phyloP scores from a whole-genome alignment of 2,888 invertebrate species.

The Stratiomys singularior region DNA sequence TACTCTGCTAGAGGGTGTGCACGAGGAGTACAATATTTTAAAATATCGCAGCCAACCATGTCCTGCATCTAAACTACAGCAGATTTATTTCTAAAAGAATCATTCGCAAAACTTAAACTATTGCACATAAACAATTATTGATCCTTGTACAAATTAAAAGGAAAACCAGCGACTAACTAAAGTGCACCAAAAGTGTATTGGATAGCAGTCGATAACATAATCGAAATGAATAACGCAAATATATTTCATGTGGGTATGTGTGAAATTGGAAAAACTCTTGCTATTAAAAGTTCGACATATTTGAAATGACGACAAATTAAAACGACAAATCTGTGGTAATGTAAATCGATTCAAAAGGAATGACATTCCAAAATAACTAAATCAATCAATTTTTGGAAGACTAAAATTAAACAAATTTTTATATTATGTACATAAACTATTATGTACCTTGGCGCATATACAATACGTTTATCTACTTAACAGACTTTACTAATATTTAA shows the following conservation, averaged over 20 bases:
- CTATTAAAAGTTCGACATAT: background rate
- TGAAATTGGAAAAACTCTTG: background rate
- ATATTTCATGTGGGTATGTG: background rate
- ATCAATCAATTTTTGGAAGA: constrained; percentile 19
- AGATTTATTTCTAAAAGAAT: constrained; percentile 23
- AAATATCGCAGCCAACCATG: background rate
- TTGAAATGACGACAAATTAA: constrained; percentile 10
- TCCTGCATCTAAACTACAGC: constrained; percentile 5
- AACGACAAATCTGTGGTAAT: constrained; percentile 27
- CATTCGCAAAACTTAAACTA: constrained; percentile 43
- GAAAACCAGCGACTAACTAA: constrained; percentile 35
- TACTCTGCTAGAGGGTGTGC: background rate
- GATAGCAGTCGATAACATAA: background rate
- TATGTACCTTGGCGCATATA: constrained; percentile 37
- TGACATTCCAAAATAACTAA: constrained; percentile 40
- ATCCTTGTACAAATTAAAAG: constrained; percentile 29
- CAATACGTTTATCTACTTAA: constrained; percentile 32
- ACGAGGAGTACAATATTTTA: background rate
- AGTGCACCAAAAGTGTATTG: constrained; percentile 20
- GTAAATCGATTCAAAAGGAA: constrained; percentile 25
- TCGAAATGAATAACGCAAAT: background rate
- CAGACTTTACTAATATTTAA: constrained; percentile 32
- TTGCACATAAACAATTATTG: constrained; percentile 37
- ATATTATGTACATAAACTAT: constrained; percentile 33
- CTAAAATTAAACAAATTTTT: constrained; percentile 25